A percentile compares a stretch with the other conserved stretches of the same genome.
These are phyloP conservation scores for Leptobrachium leishanense DNA, from an alignment of 2,113 vertebrate genomes.

Conservation along the genomic window DNA sequence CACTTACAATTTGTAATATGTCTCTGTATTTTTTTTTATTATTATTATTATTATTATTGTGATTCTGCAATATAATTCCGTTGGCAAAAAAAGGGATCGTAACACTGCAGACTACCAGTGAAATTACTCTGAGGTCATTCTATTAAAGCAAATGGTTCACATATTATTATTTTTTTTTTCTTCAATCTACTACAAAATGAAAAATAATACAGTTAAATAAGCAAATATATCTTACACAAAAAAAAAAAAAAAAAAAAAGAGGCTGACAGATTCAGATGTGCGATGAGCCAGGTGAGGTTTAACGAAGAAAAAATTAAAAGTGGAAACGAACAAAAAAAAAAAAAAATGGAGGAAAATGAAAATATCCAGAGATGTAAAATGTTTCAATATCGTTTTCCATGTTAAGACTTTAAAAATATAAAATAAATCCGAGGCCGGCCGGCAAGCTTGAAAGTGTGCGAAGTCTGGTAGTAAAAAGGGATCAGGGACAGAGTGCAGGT, in stretches of 20 bases:
- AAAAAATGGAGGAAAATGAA: slow-evolving; percentile 65
- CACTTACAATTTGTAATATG: slow-evolving; percentile 64
- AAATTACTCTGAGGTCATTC: slow-evolving; percentile 70
- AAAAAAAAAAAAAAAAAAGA: slow-evolving; percentile 63
- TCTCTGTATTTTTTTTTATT: slow-evolving; percentile 62
- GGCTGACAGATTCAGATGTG: slow-evolving; percentile 80
- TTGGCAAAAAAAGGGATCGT: slow-evolving; percentile 67
- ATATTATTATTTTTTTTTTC: slow-evolving; percentile 37
- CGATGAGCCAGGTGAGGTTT: slow-evolving; percentile 81
- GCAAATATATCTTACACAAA: slow-evolving; percentile 84
- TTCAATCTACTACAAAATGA: slow-evolving; percentile 71
- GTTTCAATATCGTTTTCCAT: slow-evolving; percentile 66
- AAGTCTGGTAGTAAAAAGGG: slow-evolving; percentile 85
- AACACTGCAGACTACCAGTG: slow-evolving; percentile 67
- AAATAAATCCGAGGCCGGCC: slow-evolving; percentile 76
- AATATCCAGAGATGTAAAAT: slow-evolving; percentile 79
- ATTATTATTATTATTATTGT: slow-evolving; percentile 50
- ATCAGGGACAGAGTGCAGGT: slow-evolving; percentile 69
- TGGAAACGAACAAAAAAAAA: slow-evolving; percentile 43
- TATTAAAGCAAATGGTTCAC: slow-evolving; percentile 72
- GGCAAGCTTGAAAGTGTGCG: slow-evolving; percentile 83
- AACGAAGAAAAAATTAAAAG: neutral
- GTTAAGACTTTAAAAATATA: slow-evolving; percentile 73
- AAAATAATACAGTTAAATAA: slow-evolving; percentile 81
- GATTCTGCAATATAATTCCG: slow-evolving; percentile 68